Evolutionary conservation across 2,888 invertebrate genomes (phyloP), one percentile per base, ranked within the genome.

Genomic region (Tricholauxania praeusta): DNA sequence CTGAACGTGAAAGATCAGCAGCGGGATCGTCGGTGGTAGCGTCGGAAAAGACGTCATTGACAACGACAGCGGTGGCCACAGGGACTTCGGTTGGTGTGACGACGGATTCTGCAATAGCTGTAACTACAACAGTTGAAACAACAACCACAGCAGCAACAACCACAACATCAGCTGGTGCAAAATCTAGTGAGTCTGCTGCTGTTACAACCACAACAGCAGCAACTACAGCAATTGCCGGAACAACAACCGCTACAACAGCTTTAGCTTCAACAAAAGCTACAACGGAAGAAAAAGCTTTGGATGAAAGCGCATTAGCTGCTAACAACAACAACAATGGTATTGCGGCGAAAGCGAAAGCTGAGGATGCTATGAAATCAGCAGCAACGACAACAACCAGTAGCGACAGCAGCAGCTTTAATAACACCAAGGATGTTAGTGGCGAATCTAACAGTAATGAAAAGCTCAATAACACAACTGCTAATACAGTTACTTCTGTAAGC

Each of bases 61-160:
- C 72, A 14, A 67, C 66, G 12, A 28, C 39, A 17, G 49, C 69
- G 12, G 62, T 71, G 17, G 65, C 77, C n/a, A 66, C 72, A 52
- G 66, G 74, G 22, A 64, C 75, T 49, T 59, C 81, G 0, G 80
- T 76, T 47, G 79, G 81, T 75, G 79, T 81, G 68, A 83, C 83
- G 51, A 81, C 86, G n/a, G 82, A 83, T 62, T 82, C 84, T 55
- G 78, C 83, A 28, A 78, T 82, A 55, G 80, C 78, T n/a, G 80
- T 81, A 5, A 22, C 39, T 10, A 17, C 64, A 53, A 32, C 47
- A 70, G 14, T 48, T 12, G 47, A 12, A 55, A 64, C 65, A 53
- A 49, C 76, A 62, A 39, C 75, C 10, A 39, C 74, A 14, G n/a
- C 75, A 10, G 74, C 79, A 15, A 77, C 78, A 17, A 75, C 75